Evolutionary conservation across 2,797 vertebrate genomes (phyloP).

Genomic region (Myripristis murdjan): DNA sequence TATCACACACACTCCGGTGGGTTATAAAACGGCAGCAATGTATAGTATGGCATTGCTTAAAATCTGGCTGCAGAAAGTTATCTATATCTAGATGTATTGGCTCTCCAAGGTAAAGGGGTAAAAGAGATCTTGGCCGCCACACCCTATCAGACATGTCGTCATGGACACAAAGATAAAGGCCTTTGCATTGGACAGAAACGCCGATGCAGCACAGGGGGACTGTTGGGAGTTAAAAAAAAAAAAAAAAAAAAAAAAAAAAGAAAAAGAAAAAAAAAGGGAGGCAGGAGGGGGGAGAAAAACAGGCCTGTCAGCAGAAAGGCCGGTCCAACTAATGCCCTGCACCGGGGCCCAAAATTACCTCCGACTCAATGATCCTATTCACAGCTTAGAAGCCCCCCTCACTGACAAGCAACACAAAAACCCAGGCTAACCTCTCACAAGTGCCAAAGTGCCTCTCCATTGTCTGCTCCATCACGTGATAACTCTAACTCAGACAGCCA

Average conservation of each 20-base stretch:
- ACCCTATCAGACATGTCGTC: slow-evolving; percentile 88
- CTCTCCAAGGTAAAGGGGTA: slow-evolving; percentile 54
- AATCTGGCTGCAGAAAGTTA: slow-evolving; percentile 46
- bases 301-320: slow-evolving; percentile 91
- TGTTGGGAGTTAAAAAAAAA: slow-evolving; percentile 59
- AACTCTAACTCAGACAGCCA: slow-evolving; percentile 75
- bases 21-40: slow-evolving; percentile 56
- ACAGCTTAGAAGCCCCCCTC: slow-evolving; percentile 80
- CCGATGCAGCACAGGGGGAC: slow-evolving; percentile 84
- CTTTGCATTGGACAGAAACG: slow-evolving; percentile 89
- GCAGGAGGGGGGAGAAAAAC: slow-evolving; percentile 78
- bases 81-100: slow-evolving; percentile 60
- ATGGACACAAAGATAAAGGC: slow-evolving; percentile 89
- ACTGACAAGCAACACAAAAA: slow-evolving; percentile 88
- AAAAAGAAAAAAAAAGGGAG: slow-evolving; percentile 49
- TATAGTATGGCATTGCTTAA: slow-evolving; percentile 25
- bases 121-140: slow-evolving; percentile 78
- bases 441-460: slow-evolving; percentile 82
- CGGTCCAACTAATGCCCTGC: slow-evolving; percentile 89
- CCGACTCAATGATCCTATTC: slow-evolving; percentile 94
- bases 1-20: slow-evolving; percentile 63
- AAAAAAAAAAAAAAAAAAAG: slow-evolving; percentile 61
- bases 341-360: slow-evolving; percentile 92
- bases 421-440: slow-evolving; percentile 82
- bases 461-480: slow-evolving; percentile 85